A percentile compares a stretch with the other conserved stretches of the same genome.
Conservation (phyloP, 1,140 invertebrate species). For the Drosophila kurseongensis region DNA sequence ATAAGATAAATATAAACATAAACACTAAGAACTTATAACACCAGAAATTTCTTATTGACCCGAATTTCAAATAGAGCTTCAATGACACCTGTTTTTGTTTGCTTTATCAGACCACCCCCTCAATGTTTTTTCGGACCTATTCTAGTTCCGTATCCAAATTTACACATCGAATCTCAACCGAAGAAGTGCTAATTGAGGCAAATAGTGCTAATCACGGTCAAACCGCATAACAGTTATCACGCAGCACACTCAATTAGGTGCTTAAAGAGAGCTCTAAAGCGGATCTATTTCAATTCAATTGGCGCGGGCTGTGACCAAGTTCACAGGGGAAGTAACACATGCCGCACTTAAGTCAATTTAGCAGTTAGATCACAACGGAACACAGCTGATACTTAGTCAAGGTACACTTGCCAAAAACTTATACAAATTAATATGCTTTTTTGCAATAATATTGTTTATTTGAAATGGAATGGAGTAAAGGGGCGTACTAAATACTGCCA, state of each 20-base stretch:
- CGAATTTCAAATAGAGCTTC: neutral
- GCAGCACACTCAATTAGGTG: constrained; percentile 31
- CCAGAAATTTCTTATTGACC: neutral
- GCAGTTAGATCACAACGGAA: constrained; percentile 35
- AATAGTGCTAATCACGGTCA: constrained; percentile 32
- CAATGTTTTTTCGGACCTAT: neutral
- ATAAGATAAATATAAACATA: neutral
- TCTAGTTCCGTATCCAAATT: constrained; percentile 20
- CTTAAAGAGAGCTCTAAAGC: constrained; percentile 30
- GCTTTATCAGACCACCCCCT: neutral
- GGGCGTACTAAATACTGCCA: too few species aligned
- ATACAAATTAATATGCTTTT: neutral
- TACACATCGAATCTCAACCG: constrained; percentile 17
- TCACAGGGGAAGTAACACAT: constrained; percentile 31
- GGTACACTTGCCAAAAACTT: neutral
- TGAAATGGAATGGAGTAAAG: too few species aligned
- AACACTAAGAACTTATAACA: too few species aligned
- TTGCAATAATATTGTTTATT: too few species aligned
- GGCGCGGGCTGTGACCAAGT: constrained; percentile 20
- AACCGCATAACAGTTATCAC: constrained; percentile 33
- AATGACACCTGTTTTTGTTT: neutral
- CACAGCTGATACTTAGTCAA: neutral
- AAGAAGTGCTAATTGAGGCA: constrained; percentile 35
- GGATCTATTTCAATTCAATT: constrained; percentile 48
- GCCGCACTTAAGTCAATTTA: constrained; percentile 42